Base-by-base conservation (phyloP, 2,113 vertebrate species). In the Microcebus lehilahytsara region DNA sequence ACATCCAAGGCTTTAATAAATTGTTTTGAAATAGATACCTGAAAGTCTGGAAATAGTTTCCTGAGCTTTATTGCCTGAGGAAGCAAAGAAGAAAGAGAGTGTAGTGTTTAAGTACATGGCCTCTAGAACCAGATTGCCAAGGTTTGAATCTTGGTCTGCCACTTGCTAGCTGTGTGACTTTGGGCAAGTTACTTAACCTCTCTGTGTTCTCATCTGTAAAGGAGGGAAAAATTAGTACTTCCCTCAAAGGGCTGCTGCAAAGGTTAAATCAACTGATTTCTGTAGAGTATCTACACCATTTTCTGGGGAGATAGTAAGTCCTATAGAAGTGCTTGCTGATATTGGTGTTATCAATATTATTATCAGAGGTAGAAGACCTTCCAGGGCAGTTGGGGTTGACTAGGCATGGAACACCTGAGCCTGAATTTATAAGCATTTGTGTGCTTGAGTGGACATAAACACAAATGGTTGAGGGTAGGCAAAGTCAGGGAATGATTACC, bases 11-110 rank as follows among this genome's bases (percentile, higher is more conserved):
- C 69, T 56, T 84, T 80, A 37, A 17, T 90, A 84, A 74, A 30
- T 53, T 94, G 71, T 78, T 96, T 60, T 69, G 49, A 34, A 91
- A 34, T 93, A 40, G 75, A n/a, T 58, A 56, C 40, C 23, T 71
- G 17, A 51, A 14, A 5, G 8, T 87, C 42, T 85, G 60, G 60
- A 85, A 83, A 23, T 84, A 5, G 64, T 34, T 60, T 79, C n/a
- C 27, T 53, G 62, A 40, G 79, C 62, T 75, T 85, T 37, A 27
- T 72, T 83, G 17, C 60, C 34, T 8, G 20, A 84, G 16, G 62
- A 49, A 42, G 6, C 40, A 51, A 79, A 71, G 49, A 79, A 64
- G 72, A 10, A 20, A 2, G 25, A 67, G 66, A 19, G 27, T n/a
- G 23, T 8, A 17, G 2, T 66, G 13, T 94, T 64, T 66, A 40